Base-by-base conservation (phyloP, 2,797 vertebrate species). In the Eutrigla gurnardus region DNA sequence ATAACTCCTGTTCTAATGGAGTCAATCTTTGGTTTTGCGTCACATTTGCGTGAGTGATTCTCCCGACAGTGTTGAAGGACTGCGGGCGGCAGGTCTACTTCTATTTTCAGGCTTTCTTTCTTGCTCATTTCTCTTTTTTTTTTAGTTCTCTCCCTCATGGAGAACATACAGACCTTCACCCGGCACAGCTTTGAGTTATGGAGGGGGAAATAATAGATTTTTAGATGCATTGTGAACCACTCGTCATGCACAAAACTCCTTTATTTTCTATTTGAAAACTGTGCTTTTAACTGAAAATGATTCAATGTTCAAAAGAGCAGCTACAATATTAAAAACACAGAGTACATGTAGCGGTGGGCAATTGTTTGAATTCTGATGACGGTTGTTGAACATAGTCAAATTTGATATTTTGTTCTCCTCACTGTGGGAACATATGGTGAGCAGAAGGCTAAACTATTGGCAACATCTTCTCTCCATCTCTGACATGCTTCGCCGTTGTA, bases 11-110 rank as follows among this genome's bases (percentile, higher is more conserved):
- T 52, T 39, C 43, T 65, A 11, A 25, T 62, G 43, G 43, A 65
- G 76, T 53, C 59, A 49, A 42, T 39, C 40, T 25, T 52, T 79
- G 62, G 50, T 86, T 70, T 25, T 25, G 25, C 25, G 54, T 71
- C 72, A 65, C 65, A 62, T 57, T 77, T 64, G 43, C n/a, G 25
- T 55, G 74, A 83, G 84, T 71, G 76, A 87, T 81, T 78, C 18
- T 43, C 68, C 35, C 8, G 47, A 65, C 66, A 58, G 70, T 78
- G 82, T 60, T 69, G 45, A 82, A 75, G 33, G 61, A 25, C 4
- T 8, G 58, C 15, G 32, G 54, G 61, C 83, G 85, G 74, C 62
- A 37, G 39, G 59, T 72, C 53, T 65, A 40, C 81, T 87, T 78
- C 55, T 77, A 35, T 36, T 62, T 74, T 18, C 15, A 45, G n/a